Conservation (phyloP, 2,797 vertebrate genomes). For the Platalea minor region DNA sequence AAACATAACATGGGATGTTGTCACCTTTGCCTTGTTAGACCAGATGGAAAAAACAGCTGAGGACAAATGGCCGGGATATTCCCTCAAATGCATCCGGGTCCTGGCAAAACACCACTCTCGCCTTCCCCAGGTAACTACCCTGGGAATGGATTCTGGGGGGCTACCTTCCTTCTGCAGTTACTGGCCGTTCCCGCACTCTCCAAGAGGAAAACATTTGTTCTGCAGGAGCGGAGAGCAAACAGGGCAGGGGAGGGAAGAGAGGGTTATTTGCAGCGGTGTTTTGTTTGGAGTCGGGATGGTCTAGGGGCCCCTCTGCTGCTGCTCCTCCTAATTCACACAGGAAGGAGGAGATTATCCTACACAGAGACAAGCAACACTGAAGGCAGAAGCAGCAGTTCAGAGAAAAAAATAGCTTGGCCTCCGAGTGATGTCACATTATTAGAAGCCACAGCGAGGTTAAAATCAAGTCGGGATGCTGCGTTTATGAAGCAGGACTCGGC, state of each 20-base stretch:
- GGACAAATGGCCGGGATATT: not conserved
- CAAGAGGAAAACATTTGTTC: not conserved
- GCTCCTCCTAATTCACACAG: not conserved
- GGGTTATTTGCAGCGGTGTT: not conserved
- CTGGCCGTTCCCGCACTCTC: not conserved
- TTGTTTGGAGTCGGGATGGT: not conserved
- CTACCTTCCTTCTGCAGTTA: not conserved
- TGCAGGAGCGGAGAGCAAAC: not conserved
- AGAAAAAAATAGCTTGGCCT: not conserved
- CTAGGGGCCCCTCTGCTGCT: not conserved
- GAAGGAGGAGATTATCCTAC: not conserved
- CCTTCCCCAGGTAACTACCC: not conserved
- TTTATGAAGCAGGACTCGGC: not conserved
- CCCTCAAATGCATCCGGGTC: not conserved
- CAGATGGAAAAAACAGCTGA: not conserved
- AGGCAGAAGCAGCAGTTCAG: not conserved
- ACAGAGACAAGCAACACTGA: not conserved
- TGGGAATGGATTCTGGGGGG: not conserved
- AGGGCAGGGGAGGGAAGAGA: not conserved
- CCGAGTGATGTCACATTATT: not conserved
- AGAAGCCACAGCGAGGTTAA: not conserved
- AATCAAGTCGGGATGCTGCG: not conserved
- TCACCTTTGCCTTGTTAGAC: not conserved
- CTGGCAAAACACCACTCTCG: not conserved
- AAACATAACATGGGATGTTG: fast-evolving